Percentiles rank a stretch among this genome's conserved stretches.
Conservation (phyloP, 1,140 invertebrate species). For the Neotoxoptera formosana region DNA sequence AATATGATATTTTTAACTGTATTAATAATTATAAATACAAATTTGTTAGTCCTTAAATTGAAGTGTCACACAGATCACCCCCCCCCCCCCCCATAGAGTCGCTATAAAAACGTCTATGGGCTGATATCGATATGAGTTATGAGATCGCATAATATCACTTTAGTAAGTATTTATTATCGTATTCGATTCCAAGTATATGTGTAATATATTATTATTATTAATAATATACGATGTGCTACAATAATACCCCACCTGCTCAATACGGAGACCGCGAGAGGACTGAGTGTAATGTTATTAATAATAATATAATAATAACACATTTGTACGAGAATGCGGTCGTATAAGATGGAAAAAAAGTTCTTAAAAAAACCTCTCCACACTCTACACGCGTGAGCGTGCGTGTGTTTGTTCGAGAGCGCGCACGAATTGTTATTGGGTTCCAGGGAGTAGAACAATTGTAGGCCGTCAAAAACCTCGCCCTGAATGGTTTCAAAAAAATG, state of each 20-base stretch:
- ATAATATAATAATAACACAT: not conserved
- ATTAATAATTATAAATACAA: no score
- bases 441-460: conserved; percentile 54
- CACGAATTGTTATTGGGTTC: conserved; percentile 41
- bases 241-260: not conserved
- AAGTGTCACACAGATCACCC: not conserved
- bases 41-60: not conserved
- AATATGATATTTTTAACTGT: no score
- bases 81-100: no score
- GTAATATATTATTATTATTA: conserved; percentile 1
- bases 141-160: not conserved
- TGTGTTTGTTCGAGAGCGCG: not conserved
- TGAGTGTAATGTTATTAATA: not conserved
- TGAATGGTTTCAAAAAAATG: conserved; percentile 49
- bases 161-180: not conserved
- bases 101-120: not conserved
- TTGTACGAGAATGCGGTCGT: not conserved
- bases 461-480: conserved; percentile 25
- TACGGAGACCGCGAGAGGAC: not conserved
- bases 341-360: not conserved
- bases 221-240: not conserved
- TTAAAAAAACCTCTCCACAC: not conserved
- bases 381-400: not conserved
- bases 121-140: not conserved
- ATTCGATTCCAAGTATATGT: not conserved